Base-by-base conservation (phyloP, 2,797 vertebrate species). In the Macroramphosus scolopax region DNA sequence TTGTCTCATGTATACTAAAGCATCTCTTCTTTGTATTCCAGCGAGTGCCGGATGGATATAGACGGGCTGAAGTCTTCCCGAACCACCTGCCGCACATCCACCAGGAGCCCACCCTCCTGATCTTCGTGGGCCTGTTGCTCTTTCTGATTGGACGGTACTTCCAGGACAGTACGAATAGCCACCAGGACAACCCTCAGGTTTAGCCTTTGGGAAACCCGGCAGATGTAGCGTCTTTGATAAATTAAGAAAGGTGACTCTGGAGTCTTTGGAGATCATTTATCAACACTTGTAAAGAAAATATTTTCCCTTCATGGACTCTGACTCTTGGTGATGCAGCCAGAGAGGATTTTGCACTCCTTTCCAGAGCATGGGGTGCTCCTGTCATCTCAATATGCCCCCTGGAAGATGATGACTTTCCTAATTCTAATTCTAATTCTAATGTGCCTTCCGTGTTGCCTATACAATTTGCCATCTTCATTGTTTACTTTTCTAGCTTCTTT, bases 101-200 rank as follows among this genome's bases (percentile, higher is more conserved):
- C 26, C 84, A 79, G 25, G 81, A 87, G 45, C 86, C 80, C 1
- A 17, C 54, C 9, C 12, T 88, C 51, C 26, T 89, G 55, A 18
- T 88, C 17, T 88, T 85, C 52, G 28, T 88, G 39, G 57, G 79
- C 36, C 37, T 87, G 12, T 34, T 89, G 51, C 51, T 91, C 31
- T 43, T 86, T n/a, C 26, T 90, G 31, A 72, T 91, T 6, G 78
- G 82, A 53, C 75, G 85, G 32, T 87, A 84, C 71, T 50, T 67
- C 15, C 82, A 83, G 29, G 66, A 74, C 68, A 68, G 53, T 47
- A 53, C 54, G 14, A 50, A 56, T 72, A 58, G 15, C 60, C 35
- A 30, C 17, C 51, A n/a, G 5, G 63, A 69, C 59, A 52, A 48
- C 43, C 48, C 77, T 72, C 68, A 80, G 72, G 75, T 74, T 66